These are phyloP conservation scores for Drosophila glabriapex DNA, from an alignment of 2,888 invertebrate genomes.

Conservation along the genomic window DNA sequence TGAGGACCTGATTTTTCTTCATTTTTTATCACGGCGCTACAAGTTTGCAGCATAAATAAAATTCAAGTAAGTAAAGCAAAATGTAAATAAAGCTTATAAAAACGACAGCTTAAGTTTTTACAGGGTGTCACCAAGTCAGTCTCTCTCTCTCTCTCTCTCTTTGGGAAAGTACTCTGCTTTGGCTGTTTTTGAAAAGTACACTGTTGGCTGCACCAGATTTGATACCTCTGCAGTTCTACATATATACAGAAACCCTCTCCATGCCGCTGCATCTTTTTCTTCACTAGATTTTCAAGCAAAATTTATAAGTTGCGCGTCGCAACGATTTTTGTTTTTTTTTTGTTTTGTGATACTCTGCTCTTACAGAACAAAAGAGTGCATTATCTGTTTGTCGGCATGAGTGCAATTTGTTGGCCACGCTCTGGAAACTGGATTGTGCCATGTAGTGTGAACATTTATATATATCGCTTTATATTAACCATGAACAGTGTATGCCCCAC, in stretches of 20 bases:
- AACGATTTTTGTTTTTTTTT: slow-evolving; percentile 28
- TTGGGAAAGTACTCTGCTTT: neutral
- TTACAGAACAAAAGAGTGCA: neutral
- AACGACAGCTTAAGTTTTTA: neutral
- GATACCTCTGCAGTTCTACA: slow-evolving; percentile 7
- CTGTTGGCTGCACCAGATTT: slow-evolving; percentile 9
- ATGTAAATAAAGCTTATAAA: neutral
- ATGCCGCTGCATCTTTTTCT: slow-evolving; percentile 34
- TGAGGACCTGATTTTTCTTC: neutral
- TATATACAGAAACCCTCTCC: neutral
- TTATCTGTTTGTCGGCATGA: neutral
- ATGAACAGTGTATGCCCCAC: neutral
- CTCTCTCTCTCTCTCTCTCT: neutral
- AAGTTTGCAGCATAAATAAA: neutral
- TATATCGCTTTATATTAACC: neutral
- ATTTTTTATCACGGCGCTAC: neutral
- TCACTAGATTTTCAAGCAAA: slow-evolving; percentile 57
- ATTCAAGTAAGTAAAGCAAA: neutral
- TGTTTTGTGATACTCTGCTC: neutral
- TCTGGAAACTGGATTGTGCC: neutral
- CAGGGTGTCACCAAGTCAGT: neutral
- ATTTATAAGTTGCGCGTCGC: slow-evolving; percentile 63
- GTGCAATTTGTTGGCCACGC: neutral
- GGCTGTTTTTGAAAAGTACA: neutral
- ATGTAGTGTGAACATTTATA: neutral